Evolutionary conservation across 1,140 invertebrate species (phyloP).

Genomic region (Trichonephila clavata): DNA sequence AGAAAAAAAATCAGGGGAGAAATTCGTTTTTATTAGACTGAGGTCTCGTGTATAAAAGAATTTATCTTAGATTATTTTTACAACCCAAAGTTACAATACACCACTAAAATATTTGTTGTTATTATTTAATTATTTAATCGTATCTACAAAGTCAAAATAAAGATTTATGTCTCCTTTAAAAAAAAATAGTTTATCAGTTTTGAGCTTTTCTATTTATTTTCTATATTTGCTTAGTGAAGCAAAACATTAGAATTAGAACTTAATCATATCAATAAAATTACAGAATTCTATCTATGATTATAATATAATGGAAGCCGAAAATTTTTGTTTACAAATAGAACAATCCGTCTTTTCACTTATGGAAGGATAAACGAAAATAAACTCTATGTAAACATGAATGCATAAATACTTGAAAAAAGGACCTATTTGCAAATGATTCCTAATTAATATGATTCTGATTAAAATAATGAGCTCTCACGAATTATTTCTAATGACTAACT

Average conservation of each 20-base stretch:
- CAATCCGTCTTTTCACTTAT: neutral
- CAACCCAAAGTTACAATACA: neutral
- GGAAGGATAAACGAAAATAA: neutral
- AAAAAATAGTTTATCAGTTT: neutral
- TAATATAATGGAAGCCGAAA: neutral
- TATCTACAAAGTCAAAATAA: neutral
- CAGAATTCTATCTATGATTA: neutral
- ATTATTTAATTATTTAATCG: neutral
- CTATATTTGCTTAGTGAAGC: neutral
- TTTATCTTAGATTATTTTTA: slow-evolving; percentile 49
- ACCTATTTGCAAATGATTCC: no score
- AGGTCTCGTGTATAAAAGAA: slow-evolving; percentile 60
- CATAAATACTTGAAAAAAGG: neutral
- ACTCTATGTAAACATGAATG: neutral
- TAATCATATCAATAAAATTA: neutral
- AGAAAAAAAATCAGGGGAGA: slow-evolving; percentile 35
- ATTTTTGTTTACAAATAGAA: neutral
- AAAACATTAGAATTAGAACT: neutral
- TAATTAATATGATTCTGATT: no score
- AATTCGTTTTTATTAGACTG: slow-evolving; percentile 57
- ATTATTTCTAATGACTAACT: no score
- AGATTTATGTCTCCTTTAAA: neutral
- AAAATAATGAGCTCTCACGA: no score
- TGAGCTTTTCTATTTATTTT: neutral
- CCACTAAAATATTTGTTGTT: neutral